phyloP scores from a whole-genome alignment of 2,888 invertebrate genomes.

The Seira musarum region DNA sequence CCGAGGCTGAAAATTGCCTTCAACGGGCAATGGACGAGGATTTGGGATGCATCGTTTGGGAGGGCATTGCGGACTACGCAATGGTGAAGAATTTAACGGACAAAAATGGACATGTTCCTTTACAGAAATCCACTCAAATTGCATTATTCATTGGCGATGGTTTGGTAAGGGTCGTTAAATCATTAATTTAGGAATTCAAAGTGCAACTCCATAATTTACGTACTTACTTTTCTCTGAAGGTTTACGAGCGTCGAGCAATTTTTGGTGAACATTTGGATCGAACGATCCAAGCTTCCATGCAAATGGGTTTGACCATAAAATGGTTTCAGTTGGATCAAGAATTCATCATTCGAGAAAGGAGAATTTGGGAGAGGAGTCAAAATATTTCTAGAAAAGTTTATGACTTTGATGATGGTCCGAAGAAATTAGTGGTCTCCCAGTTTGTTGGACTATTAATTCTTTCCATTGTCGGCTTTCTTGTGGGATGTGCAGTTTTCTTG shows the following conservation, averaged over 20 bases:
- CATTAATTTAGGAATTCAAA: no score
- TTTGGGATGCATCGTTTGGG: constrained; percentile 25
- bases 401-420: constrained; percentile 33
- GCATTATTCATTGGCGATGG: constrained; percentile 21
- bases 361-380: constrained; percentile 11
- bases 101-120: constrained; percentile 16
- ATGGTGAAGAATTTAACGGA: constrained; percentile 16
- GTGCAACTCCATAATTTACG: no score
- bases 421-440: constrained; percentile 32
- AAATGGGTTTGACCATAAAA: no score
- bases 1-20: constrained; percentile 20
- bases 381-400: constrained; percentile 22
- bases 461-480: background rate
- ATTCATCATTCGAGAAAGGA: background rate
- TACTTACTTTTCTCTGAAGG: no score
- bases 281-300: no score
- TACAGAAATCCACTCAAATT: background rate
- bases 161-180: constrained; percentile 11
- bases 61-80: constrained; percentile 16
- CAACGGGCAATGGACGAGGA: constrained; percentile 15
- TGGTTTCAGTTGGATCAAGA: background rate
- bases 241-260: no score
- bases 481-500: background rate
- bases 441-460: constrained; percentile 34
- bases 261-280: no score